Evolutionary conservation across 2,888 invertebrate genomes (phyloP).

Genomic region (Amblyjoppa proteus): DNA sequence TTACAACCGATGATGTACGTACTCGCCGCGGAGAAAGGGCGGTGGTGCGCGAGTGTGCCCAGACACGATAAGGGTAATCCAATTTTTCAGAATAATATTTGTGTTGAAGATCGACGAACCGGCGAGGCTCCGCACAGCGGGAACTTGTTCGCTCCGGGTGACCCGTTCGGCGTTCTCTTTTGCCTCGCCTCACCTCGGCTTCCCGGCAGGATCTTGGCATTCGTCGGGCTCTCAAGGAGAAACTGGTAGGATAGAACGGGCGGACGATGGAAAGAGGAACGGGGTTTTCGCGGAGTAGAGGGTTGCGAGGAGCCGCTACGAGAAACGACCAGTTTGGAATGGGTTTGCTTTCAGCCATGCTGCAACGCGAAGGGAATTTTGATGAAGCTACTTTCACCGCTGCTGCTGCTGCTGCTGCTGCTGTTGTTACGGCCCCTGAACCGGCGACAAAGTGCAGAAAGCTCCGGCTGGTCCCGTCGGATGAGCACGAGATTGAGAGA

Average conservation of each 20-base stretch:
- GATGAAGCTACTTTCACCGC: slow-evolving; percentile 75
- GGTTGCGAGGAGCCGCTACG: slow-evolving; percentile 25
- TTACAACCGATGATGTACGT: slow-evolving; percentile 45
- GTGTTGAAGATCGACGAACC: slow-evolving; percentile 82
- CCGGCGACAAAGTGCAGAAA: slow-evolving; percentile 66
- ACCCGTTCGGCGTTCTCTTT: slow-evolving; percentile 56
- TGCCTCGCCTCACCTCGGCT: slow-evolving; percentile 38
- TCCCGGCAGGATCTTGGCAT: slow-evolving; percentile 56
- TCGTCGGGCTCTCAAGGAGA: slow-evolving; percentile 56
- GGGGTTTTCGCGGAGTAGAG: slow-evolving; percentile 32
- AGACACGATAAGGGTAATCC: slow-evolving; percentile 83
- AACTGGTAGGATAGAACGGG: slow-evolving; percentile 25
- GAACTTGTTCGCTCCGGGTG: slow-evolving; percentile 60
- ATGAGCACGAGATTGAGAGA: slow-evolving; percentile 32
- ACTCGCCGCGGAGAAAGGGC: slow-evolving; percentile 2
- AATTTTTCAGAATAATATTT: slow-evolving; percentile 85
- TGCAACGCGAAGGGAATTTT: slow-evolving; percentile 80
- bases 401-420: not conserved
- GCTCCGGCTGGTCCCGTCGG: slow-evolving; percentile 34
- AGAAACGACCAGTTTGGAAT: slow-evolving; percentile 68
- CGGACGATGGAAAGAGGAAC: slow-evolving; percentile 58
- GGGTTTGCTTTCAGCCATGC: slow-evolving; percentile 78
- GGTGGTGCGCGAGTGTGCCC: slow-evolving; percentile 73
- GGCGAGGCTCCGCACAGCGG: slow-evolving; percentile 63
- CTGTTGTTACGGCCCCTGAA: slow-evolving; percentile 46